Percentiles rank a stretch among this genome's conserved stretches.
Conservation (phyloP, 2,888 invertebrate genomes). For the Leptopilina drosophilae region DNA sequence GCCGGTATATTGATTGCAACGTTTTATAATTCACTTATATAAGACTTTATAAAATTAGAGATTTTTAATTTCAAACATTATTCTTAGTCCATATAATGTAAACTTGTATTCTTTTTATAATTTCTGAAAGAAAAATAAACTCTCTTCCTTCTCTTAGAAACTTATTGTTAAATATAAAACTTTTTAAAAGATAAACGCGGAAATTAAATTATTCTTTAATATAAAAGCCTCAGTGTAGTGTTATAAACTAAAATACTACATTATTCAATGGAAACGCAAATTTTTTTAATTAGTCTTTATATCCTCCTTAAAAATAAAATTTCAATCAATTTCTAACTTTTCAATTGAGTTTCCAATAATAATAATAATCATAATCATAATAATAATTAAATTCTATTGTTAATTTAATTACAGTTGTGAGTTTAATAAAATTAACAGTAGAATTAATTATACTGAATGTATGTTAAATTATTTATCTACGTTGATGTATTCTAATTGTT, state of each 20-base stretch:
- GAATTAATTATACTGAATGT: too few species aligned
- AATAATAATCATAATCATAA: too few species aligned
- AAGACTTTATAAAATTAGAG: too few species aligned
- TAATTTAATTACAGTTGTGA: too few species aligned
- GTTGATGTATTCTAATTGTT: too few species aligned
- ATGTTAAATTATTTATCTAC: too few species aligned
- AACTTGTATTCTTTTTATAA: not conserved
- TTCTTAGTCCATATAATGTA: not conserved
- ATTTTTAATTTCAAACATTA: too few species aligned
- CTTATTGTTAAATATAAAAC: not conserved
- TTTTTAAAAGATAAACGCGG: not conserved
- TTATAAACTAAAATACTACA: not conserved
- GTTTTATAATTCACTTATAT: too few species aligned
- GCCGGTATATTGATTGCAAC: not conserved
- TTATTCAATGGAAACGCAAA: not conserved
- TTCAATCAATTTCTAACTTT: too few species aligned
- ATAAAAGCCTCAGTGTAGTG: not conserved
- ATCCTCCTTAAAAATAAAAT: not conserved
- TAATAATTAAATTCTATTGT: too few species aligned
- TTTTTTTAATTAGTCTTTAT: constrained; percentile 2
- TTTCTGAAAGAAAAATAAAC: not conserved
- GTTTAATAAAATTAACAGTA: too few species aligned
- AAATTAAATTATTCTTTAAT: constrained; percentile 12
- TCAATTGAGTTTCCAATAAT: too few species aligned
- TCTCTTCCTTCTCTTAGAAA: not conserved